Percentiles rank a stretch among this genome's conserved stretches.
Evolutionary conservation across 1,140 invertebrate genomes (phyloP).

Genomic region (Subanguina moxae): DNA sequence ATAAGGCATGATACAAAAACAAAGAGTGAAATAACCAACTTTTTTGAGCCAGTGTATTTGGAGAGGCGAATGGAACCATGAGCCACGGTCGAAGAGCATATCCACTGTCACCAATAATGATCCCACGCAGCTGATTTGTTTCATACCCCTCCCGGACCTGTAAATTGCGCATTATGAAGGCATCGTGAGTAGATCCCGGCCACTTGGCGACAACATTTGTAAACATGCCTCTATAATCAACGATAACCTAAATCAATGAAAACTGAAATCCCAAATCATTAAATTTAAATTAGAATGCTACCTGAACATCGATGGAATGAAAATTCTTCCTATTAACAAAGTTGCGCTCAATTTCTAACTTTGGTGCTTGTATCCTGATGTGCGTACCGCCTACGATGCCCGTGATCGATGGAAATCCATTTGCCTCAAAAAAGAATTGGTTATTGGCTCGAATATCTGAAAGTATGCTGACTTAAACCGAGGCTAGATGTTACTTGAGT

Average conservation of each 20-base stretch:
- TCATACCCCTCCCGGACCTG: neutral
- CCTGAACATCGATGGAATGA: neutral
- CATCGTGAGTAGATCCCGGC: neutral
- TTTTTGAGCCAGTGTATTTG: neutral
- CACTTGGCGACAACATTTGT: neutral
- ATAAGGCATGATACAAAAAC: too few relatives aligned
- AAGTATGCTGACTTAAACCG: neutral
- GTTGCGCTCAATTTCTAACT: neutral
- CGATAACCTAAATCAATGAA: neutral
- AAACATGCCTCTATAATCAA: neutral
- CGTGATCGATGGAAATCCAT: neutral
- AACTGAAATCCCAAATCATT: too few relatives aligned
- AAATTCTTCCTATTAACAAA: slow-evolving; percentile 6
- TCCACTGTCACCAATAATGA: neutral
- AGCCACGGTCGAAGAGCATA: neutral
- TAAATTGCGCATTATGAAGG: neutral
- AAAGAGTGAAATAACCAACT: neutral
- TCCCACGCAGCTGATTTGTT: neutral
- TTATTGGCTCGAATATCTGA: too few relatives aligned
- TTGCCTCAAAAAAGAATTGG: too few relatives aligned
- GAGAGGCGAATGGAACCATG: neutral
- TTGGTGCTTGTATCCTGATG: neutral
- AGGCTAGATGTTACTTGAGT: neutral
- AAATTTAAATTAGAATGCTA: too few relatives aligned
- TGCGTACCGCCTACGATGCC: neutral